A percentile compares a stretch with the other conserved stretches of the same genome.
Evolutionary conservation across 2,113 vertebrate genomes (phyloP).

Genomic region (Eidolon helvum): DNA sequence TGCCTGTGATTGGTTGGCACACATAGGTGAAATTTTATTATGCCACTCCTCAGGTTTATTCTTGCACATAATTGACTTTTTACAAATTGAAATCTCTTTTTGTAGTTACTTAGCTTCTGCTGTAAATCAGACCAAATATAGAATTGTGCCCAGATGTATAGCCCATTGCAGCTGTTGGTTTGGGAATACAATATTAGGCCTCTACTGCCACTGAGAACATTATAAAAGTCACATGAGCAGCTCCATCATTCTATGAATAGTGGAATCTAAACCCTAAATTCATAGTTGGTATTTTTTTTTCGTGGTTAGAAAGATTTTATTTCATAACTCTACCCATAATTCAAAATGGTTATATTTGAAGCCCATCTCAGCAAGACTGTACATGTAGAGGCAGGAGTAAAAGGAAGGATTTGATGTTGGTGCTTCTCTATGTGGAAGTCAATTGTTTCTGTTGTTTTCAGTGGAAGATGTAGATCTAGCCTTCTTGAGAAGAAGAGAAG

Average conservation of each 20-base stretch:
- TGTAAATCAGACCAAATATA: not conserved
- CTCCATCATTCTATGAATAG: not conserved
- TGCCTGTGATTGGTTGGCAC: not conserved
- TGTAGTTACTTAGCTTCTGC: not conserved
- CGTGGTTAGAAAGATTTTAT: not conserved
- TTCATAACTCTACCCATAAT: not conserved
- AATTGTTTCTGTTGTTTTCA: constrained; percentile 59
- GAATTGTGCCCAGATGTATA: not conserved
- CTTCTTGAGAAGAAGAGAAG: constrained; percentile 85
- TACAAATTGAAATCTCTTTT: not conserved
- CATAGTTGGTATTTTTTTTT: not conserved
- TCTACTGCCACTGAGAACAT: not conserved
- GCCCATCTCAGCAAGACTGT: not conserved
- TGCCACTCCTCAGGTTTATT: not conserved
- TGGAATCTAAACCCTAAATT: not conserved
- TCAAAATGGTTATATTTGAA: not conserved
- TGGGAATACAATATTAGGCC: not conserved
- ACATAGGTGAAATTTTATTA: not conserved
- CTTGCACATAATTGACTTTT: not conserved
- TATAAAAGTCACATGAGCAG: not conserved
- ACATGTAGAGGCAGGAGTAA: not conserved
- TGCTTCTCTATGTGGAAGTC: not conserved
- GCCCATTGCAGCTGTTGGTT: not conserved
- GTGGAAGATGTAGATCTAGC: constrained; percentile 90
- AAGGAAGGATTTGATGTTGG: not conserved